These are phyloP conservation scores for Diplodus sargus DNA, from an alignment of 2,797 vertebrate species.

Conservation along the genomic window DNA sequence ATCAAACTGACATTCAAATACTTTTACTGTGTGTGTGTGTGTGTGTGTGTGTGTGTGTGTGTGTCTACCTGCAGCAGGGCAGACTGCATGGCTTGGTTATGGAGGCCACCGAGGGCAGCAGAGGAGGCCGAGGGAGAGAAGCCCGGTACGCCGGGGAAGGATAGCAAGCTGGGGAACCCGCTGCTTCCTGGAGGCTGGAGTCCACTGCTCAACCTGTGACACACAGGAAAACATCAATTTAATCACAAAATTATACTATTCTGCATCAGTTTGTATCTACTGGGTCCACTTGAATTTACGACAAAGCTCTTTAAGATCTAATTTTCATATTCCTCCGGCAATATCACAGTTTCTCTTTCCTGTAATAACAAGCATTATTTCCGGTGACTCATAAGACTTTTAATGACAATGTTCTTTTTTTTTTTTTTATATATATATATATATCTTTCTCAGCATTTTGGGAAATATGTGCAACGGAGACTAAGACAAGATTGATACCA, in stretches of 20 bases:
- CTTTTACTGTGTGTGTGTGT: too few relatives aligned
- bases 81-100: constrained; percentile 92
- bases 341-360: too few relatives aligned
- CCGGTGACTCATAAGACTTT: too few relatives aligned
- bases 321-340: not conserved
- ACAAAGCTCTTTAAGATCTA: not conserved
- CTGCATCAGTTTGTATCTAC: not conserved
- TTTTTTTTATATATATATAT: too few relatives aligned
- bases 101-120: constrained; percentile 89
- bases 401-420: too few relatives aligned
- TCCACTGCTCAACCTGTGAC: constrained; percentile 87
- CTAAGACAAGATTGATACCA: too few relatives aligned
- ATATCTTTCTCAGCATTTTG: not conserved
- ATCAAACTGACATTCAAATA: constrained; percentile 19
- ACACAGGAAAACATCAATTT: not conserved
- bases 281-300: not conserved
- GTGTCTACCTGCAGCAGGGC: constrained; percentile 92
- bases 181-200: constrained; percentile 91
- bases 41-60: too few relatives aligned
- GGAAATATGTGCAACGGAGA: not conserved
- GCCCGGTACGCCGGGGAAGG: constrained; percentile 93
- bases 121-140: constrained; percentile 92
- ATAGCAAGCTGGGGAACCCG: constrained; percentile 92
- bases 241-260: not conserved
- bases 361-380: too few relatives aligned